Base-by-base conservation (phyloP, 2,888 invertebrate genomes). In the Limnephilus rhombicus region DNA sequence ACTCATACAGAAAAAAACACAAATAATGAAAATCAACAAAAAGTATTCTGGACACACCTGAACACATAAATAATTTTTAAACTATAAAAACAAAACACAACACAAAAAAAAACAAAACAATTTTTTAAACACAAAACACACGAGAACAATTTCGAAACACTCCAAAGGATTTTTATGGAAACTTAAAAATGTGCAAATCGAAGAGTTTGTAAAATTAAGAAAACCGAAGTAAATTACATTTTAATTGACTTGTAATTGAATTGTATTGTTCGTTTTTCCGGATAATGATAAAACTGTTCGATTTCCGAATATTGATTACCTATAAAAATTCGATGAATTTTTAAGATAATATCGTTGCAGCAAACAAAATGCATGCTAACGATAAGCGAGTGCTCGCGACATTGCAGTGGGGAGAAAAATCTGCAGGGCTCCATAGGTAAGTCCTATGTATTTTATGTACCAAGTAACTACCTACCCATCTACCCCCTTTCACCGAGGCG, bases 311-410 rank as follows among this genome's bases (percentile, higher is more conserved):
- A 82, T 34, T 34, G 31, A 34, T 34, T 34, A 82, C 13, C 4
- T 1, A 81, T 81, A 18, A 53, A 18, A 15, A 15, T 68, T 68
- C 24, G 24, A 24, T n/a, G 9, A 24, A 68, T 68, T 68, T 68
- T 68, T 18, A 5, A 15, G 2, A 68, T 29, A 29, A 53, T 31
- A 68, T 87, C 68, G 68, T 53, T 87, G 53, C 49, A 87, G 68
- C 87, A 68, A 53, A 12, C 34, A 13, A 53, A 11, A 87, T 37
- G 87, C 53, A 68, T 68, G 87, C 87, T 53, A 34, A 18, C 87
- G 31, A 87, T 37, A 68, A 87, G 87, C 53, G 87, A 37, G 87
- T 34, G 31, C 31, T 29, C 68, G 87, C 87, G 87, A 87, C 87
- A 87, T 87, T 87, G 87, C 87, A 86, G n/a, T 34, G 34, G 29